Conservation (phyloP, 2,888 invertebrate species). For the Drosophila longiperda region DNA sequence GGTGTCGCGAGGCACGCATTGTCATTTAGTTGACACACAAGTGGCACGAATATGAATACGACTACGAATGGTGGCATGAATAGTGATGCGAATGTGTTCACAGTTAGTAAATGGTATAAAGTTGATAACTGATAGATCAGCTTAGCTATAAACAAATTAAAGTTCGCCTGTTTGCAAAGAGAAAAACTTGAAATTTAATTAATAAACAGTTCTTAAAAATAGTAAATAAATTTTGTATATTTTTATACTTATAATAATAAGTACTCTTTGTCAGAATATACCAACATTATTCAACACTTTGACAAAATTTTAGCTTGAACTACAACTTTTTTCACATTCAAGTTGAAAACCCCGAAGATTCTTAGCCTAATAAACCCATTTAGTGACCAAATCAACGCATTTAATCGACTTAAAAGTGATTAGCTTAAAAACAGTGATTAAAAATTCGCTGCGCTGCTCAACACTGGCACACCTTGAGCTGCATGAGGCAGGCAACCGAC, state of each 20-base stretch:
- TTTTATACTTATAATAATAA: too few species aligned
- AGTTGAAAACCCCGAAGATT: not conserved
- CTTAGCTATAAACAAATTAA: too few species aligned
- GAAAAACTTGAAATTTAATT: not conserved
- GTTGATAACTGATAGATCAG: not conserved
- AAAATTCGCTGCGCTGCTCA: conserved; percentile 12
- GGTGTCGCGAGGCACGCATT: conserved; percentile 77
- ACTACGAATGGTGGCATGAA: conserved; percentile 1
- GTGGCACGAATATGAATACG: conserved; percentile 29
- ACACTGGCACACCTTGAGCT: conserved; percentile 29
- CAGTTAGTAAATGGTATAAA: not conserved
- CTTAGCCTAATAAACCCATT: not conserved
- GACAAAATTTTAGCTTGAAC: not conserved
- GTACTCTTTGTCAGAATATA: not conserved
- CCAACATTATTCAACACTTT: not conserved
- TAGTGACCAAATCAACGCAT: not conserved
- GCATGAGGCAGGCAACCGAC: conserved; percentile 24
- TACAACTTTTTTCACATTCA: rapidly evolving
- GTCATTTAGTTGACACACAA: conserved; percentile 52
- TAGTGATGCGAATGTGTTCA: conserved; percentile 20
- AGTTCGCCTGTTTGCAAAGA: not conserved
- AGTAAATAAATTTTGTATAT: too few species aligned
- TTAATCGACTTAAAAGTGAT: not conserved
- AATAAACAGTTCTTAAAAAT: not conserved
- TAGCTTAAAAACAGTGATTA: not conserved